Evolutionary conservation across 2,888 invertebrate species (phyloP).

Genomic region (Keiferia lycopersicella): DNA sequence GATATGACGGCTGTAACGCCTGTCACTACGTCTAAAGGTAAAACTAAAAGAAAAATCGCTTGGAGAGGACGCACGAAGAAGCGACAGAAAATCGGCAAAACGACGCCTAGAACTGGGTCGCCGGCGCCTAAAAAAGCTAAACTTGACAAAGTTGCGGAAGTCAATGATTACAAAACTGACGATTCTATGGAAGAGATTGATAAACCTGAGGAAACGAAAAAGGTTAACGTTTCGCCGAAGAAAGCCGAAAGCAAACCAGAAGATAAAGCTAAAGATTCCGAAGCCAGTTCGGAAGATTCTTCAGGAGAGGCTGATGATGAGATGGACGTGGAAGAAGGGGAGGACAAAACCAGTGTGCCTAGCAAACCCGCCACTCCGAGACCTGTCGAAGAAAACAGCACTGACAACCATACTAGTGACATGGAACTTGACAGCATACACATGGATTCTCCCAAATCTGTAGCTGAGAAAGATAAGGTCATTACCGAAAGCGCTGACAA

Average conservation of each 20-base stretch:
- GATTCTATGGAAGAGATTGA: constrained; percentile 54
- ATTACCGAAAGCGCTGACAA: constrained; percentile 62
- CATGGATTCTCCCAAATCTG: constrained; percentile 73
- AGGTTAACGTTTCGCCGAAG: constrained; percentile 42
- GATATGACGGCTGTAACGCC: constrained; percentile 46
- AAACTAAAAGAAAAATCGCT: constrained; percentile 71
- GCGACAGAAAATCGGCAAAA: constrained; percentile 54
- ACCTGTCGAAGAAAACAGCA: constrained; percentile 67
- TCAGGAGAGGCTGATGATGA: constrained; percentile 85
- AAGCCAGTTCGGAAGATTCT: constrained; percentile 82
- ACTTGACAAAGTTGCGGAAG: constrained; percentile 46
- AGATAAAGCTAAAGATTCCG: constrained; percentile 65
- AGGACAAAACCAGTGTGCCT: constrained; percentile 64
- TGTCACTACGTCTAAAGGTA: constrained; percentile 49
- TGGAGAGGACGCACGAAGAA: constrained; percentile 76
- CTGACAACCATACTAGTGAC: constrained; percentile 75
- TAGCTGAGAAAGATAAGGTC: constrained; percentile 66
- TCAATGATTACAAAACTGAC: constrained; percentile 56
- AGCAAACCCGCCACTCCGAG: constrained; percentile 65
- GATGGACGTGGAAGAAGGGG: constrained; percentile 84
- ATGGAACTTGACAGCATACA: constrained; percentile 74
- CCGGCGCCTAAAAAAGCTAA: constrained; percentile 64
- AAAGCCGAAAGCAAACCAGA: constrained; percentile 49
- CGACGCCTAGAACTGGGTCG: constrained; percentile 44
- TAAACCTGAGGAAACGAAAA: constrained; percentile 37